Base-by-base conservation (phyloP, 2,797 vertebrate species). In the Rhadinocentrus ornatus region DNA sequence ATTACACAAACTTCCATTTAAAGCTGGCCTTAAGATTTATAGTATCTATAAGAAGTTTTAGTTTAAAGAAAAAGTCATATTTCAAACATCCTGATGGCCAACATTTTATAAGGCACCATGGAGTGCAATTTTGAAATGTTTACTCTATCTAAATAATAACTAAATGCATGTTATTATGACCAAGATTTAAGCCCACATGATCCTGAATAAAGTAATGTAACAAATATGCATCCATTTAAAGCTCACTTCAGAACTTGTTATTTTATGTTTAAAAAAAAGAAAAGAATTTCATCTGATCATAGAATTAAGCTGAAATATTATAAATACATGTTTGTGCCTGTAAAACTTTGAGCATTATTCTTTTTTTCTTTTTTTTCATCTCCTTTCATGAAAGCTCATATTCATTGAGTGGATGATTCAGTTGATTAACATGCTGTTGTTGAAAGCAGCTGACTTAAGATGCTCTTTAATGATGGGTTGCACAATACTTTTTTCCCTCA, bases 111-210 rank as follows among this genome's bases (percentile, higher is more conserved):
- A 73, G 59, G 58, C 72, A 44, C 52, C 41, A 62, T 26, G 27
- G 79, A 81, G 66, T 86, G 81, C 65, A 66, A 77, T 82, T 75
- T 85, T n/a, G n/a, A 69, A 86, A 75, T 63, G 41, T 3, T 52
- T 68, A 53, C 44, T 75, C 63, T 71, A 78, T 70, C 62, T 73
- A 83, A 77, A 87, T 76, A 81, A 73, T 53, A 55, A 66, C 66
- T 57, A 48, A 73, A 85, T 71, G 61, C 35, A 67, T 71, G 64
- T 32, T 56, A 58, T 41, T 50, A 62, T 52, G 50, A 64, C 1
- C 62, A 0, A 70, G 62, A 71, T 55, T 15, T 61, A 66, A 82
- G 57, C 65, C 54, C 32, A 61, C 52, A 39, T 82, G 41, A 70
- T 71, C 76, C 52, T 29, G 24, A 15, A 83, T 79, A 75, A 32